phyloP scores from a whole-genome alignment of 1,140 invertebrate genomes.

The Trachymyrmex septentrionalis region DNA sequence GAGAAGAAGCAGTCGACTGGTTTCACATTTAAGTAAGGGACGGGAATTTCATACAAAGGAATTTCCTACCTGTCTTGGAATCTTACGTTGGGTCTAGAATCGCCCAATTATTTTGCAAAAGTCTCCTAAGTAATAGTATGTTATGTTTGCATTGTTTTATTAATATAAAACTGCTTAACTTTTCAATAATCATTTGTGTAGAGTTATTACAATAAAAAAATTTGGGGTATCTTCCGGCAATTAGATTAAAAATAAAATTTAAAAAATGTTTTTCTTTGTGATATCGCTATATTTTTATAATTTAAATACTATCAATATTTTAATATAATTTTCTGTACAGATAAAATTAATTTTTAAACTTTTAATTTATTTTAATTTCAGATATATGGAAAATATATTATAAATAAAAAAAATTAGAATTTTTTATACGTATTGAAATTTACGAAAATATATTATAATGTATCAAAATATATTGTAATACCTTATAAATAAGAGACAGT shows the following conservation, averaged over 20 bases:
- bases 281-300: not conserved
- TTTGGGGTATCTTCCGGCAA: not conserved
- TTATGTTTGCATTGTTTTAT: constrained; percentile 48
- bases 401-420: too few relatives aligned
- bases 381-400: too few relatives aligned
- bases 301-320: not conserved
- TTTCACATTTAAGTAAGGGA: constrained; percentile 48
- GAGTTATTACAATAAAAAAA: not conserved
- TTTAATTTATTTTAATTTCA: too few relatives aligned
- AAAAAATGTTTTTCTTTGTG: not conserved
- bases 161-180: not conserved
- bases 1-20: constrained; percentile 42
- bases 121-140: constrained; percentile 25
- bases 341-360: not conserved
- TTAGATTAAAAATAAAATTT: not conserved
- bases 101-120: constrained; percentile 9
- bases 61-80: constrained; percentile 53
- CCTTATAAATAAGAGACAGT: not conserved
- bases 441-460: not conserved
- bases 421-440: not conserved
- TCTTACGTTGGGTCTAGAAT: constrained; percentile 32
- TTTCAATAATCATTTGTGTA: not conserved
- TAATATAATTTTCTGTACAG: not conserved
- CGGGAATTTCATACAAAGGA: constrained; percentile 58
- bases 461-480: not conserved